Conservation (phyloP, 1,140 invertebrate species). For the Luehdorfia chinensis region DNA sequence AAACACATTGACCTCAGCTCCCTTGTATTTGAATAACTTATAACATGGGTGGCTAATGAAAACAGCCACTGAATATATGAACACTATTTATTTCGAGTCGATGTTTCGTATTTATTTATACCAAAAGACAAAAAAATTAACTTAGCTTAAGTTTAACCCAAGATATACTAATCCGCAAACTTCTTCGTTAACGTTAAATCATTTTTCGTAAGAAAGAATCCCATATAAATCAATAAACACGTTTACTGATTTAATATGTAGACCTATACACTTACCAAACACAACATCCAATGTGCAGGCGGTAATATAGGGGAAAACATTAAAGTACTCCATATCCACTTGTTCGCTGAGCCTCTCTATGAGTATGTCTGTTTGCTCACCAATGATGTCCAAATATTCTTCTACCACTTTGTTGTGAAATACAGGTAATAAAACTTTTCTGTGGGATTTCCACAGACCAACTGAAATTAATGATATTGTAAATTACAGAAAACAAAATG, state of each 20-base stretch:
- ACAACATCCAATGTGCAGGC: constrained; percentile 86
- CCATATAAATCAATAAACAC: not conserved
- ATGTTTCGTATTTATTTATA: too few species aligned
- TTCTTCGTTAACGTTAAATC: too few species aligned
- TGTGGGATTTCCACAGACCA: constrained; percentile 81
- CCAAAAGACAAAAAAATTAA: too few species aligned
- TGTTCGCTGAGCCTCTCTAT: constrained; percentile 74
- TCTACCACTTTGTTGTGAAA: constrained; percentile 88
- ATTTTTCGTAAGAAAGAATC: too few species aligned
- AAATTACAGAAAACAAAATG: too few species aligned
- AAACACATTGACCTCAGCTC: too few species aligned
- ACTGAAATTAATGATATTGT: constrained; percentile 71
- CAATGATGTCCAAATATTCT: constrained; percentile 84
- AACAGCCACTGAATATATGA: too few species aligned
- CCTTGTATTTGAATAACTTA: too few species aligned
- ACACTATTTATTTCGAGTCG: too few species aligned
- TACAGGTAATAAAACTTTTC: constrained; percentile 85
- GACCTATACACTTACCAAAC: constrained; percentile 81
- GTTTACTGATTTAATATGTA: not conserved
- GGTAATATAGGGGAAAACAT: constrained; percentile 81
- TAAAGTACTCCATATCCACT: constrained; percentile 62
- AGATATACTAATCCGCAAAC: too few species aligned
- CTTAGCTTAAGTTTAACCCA: too few species aligned
- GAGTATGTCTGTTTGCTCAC: constrained; percentile 80
- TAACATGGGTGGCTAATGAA: too few species aligned